Evolutionary conservation across 2,797 vertebrate genomes (phyloP).

Genomic region (Myoxocephalus aenaeus): DNA sequence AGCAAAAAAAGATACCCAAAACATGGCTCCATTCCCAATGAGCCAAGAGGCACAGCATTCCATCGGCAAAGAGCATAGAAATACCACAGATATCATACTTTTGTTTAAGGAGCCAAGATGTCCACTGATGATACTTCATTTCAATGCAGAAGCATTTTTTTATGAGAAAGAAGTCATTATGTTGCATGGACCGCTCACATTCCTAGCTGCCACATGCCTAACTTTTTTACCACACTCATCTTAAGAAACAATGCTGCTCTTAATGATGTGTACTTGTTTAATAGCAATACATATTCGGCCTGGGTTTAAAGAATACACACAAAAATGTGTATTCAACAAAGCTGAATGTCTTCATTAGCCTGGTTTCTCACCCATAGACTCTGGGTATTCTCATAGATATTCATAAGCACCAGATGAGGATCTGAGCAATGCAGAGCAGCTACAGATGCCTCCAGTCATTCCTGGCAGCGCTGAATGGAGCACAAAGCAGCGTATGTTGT

Average conservation of each 20-base stretch:
- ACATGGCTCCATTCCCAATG: constrained; percentile 74
- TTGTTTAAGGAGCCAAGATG: constrained; percentile 55
- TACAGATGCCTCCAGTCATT: constrained; percentile 78
- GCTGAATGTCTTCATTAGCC: constrained; percentile 80
- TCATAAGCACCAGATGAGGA: constrained; percentile 78
- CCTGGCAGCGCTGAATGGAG: constrained; percentile 74
- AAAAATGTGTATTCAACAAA: constrained; percentile 37
- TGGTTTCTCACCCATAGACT: constrained; percentile 64
- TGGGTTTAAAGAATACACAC: constrained; percentile 26
- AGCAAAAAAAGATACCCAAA: constrained; percentile 77
- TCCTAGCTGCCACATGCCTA: constrained; percentile 31
- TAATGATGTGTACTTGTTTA: constrained; percentile 58
- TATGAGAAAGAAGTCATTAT: constrained; percentile 59
- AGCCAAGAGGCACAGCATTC: constrained; percentile 75
- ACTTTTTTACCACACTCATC: constrained; percentile 33
- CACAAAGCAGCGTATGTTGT: constrained; percentile 77
- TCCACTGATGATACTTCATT: constrained; percentile 50
- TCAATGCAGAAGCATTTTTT: constrained; percentile 47
- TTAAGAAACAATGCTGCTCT: constrained; percentile 44
- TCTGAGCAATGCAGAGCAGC: constrained; percentile 74
- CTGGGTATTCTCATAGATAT: constrained; percentile 75
- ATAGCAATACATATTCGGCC: constrained; percentile 47
- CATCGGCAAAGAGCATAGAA: constrained; percentile 58
- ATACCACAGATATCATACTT: constrained; percentile 64
- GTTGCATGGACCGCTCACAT: not conserved